These are phyloP conservation scores for Conger conger DNA, from an alignment of 2,113 vertebrate species.

Conservation along the genomic window DNA sequence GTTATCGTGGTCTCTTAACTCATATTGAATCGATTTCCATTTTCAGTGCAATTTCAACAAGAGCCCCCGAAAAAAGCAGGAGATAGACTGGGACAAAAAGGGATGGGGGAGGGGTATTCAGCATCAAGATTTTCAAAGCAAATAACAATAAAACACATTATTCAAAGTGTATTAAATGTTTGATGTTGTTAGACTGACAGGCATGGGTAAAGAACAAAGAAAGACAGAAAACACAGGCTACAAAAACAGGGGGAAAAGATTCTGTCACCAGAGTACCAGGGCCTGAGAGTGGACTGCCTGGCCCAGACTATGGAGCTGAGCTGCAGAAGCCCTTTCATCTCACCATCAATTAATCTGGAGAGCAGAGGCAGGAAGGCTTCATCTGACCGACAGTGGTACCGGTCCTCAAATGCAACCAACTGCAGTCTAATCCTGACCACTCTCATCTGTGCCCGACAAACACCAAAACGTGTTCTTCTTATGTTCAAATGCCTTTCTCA, in stretches of 20 bases:
- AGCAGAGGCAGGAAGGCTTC: background rate
- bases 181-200: slow-evolving; percentile 28
- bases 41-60: slow-evolving; percentile 36
- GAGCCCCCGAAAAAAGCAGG: background rate
- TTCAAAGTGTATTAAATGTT: slow-evolving; percentile 12
- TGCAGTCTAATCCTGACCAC: background rate
- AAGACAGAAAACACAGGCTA: background rate
- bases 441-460: background rate
- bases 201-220: background rate
- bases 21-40: slow-evolving; percentile 36
- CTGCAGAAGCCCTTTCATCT: slow-evolving; percentile 8
- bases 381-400: background rate
- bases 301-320: slow-evolving; percentile 11
- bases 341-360: background rate
- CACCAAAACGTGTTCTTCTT: background rate
- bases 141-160: slow-evolving; percentile 6
- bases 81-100: background rate
- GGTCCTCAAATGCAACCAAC: background rate
- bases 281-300: background rate
- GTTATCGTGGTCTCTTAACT: slow-evolving; percentile 38
- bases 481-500: background rate
- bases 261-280: background rate
- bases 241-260: background rate
- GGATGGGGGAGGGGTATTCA: background rate
- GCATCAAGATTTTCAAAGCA: background rate